phyloP scores from a whole-genome alignment of 2,113 vertebrate genomes.

The Corythaeola cristata region DNA sequence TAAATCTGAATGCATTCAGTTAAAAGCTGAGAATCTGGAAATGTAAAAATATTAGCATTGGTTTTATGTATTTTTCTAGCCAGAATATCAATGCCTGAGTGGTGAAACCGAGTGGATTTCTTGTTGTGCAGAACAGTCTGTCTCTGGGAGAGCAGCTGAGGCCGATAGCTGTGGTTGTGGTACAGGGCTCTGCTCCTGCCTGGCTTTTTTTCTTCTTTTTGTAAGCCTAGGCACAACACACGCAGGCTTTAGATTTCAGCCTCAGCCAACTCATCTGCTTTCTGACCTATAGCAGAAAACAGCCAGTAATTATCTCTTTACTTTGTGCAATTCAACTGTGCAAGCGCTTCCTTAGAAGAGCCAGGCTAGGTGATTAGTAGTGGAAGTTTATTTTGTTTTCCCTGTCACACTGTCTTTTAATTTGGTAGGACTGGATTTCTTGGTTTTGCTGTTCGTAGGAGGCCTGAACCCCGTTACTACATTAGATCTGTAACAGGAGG shows the following conservation, averaged over 20 bases:
- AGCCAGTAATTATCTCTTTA: conserved; percentile 26
- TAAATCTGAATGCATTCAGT: not conserved
- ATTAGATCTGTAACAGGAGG: not conserved
- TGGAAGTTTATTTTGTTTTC: not conserved
- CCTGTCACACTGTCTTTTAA: not conserved
- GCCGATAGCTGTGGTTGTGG: not conserved
- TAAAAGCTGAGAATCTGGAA: not conserved
- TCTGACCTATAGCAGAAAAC: conserved; percentile 8
- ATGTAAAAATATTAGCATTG: not conserved
- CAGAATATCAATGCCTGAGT: not conserved
- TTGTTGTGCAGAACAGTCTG: not conserved
- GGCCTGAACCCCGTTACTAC: not conserved
- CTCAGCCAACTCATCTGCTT: not conserved
- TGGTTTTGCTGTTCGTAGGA: not conserved
- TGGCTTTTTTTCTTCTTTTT: not conserved
- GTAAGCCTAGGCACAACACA: not conserved
- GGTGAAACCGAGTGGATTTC: not conserved
- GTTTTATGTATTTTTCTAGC: not conserved
- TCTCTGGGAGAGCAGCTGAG: not conserved
- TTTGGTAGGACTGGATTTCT: not conserved
- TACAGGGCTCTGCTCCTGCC: not conserved
- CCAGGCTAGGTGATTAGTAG: not conserved
- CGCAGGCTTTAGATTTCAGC: not conserved
- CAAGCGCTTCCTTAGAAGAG: not conserved
- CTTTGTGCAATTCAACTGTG: not conserved